Base-by-base conservation (phyloP, 2,888 invertebrate genomes). In the Coleophora flavipennella region DNA sequence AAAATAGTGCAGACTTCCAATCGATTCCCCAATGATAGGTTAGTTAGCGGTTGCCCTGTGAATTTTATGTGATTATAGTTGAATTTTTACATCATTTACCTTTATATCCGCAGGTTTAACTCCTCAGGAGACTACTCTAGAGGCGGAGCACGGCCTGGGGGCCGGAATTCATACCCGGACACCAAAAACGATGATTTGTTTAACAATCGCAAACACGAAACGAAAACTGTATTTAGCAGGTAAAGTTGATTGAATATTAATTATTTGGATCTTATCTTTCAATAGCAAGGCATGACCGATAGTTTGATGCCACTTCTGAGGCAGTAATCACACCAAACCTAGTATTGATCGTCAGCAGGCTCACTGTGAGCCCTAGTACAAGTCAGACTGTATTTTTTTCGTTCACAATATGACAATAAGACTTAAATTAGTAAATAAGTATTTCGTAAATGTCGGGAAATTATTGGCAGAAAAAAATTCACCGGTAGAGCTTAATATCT, bases 151-250 rank as follows among this genome's bases (percentile, higher is more conserved):
- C 68, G 81, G 28, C 39, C 59, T 39, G 73, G 73, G 14, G 69
- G 71, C 14, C 67, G 79, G 13, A 78, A 76, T 57, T 58, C 72
- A 4, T 78, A 70, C 46, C 64, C 62, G 34, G 84, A 83, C 29
- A 59, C 62, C 40, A 87, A 85, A 67, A 81, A 72, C 56, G 86
- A 84, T 29, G 84, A 86, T 42, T 72, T 73, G 40, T 71, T 71
- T 39, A 69, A 70, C 28, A 87, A 86, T 65, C 73, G 86, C 55
- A 81, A 85, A 70, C 74, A 81, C 59, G 86, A 87, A 65, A 83
- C 85, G 27, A 84, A 86, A 65, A 87, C 86, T 36, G 87, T 87
- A 34, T 87, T 87, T 53, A 87, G 87, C 79, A 86, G 87, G 86
- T 83, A 61, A 20, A 6, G 6, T n/a, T n/a, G n/a, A n/a, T n/a